Evolutionary conservation across 2,888 invertebrate species (phyloP).

Genomic region (Dromius quadrimaculatus): DNA sequence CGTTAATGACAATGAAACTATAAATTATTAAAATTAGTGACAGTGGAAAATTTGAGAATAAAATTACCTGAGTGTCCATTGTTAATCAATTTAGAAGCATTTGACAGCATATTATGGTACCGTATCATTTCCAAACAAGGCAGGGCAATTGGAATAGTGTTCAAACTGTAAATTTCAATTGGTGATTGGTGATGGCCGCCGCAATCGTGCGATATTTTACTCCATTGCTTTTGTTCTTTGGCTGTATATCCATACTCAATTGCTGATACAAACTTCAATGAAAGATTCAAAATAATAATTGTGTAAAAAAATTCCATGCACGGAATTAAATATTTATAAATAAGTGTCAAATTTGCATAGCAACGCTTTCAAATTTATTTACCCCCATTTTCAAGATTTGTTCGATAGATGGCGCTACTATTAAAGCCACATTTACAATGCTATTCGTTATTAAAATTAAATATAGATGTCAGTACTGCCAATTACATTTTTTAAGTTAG

Average conservation of each 20-base stretch:
- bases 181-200: conserved; percentile 77
- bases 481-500: no score
- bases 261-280: background rate
- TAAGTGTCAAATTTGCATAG: no score
- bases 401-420: no score
- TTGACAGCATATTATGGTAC: conserved; percentile 77
- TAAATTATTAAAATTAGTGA: background rate
- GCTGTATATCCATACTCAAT: conserved; percentile 69
- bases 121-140: conserved; percentile 80
- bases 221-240: conserved; percentile 76
- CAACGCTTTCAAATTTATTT: no score
- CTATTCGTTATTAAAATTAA: no score
- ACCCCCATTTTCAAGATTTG: no score
- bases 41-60: background rate
- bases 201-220: conserved; percentile 73
- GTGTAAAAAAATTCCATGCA: background rate
- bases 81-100: conserved; percentile 74
- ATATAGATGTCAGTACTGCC: no score
- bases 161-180: conserved; percentile 73
- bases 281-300: background rate
- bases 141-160: conserved; percentile 75
- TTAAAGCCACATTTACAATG: no score
- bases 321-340: background rate
- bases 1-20: conserved; percentile 2
- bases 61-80: conserved; percentile 78